phyloP scores from a whole-genome alignment of 2,113 vertebrate genomes.

The Struthidea cinerea region DNA sequence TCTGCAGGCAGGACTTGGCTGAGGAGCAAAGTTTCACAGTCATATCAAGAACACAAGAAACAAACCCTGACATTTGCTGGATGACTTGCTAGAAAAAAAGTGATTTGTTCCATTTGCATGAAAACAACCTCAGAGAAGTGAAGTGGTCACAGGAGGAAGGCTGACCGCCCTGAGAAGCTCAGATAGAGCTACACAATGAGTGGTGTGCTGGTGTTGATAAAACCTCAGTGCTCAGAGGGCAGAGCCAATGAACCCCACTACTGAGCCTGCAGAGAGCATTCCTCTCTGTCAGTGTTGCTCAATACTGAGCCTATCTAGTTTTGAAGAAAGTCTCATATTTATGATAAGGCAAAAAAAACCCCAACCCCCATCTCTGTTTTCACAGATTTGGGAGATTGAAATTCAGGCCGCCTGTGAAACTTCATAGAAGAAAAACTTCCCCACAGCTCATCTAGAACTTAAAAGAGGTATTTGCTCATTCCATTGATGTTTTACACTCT shows the following conservation, averaged over 20 bases:
- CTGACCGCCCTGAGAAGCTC: background rate
- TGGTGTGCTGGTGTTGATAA: background rate
- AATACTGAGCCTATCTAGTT: background rate
- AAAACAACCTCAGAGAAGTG: background rate
- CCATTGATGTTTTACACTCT: conserved; percentile 15
- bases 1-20: background rate
- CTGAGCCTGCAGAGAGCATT: background rate
- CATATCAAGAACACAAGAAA: background rate
- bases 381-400: background rate
- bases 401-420: background rate
- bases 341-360: background rate
- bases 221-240: background rate
- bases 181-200: background rate
- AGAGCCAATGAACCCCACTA: background rate
- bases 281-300: background rate
- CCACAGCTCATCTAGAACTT: conserved; percentile 10
- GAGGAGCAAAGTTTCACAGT: background rate
- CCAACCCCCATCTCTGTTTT: background rate
- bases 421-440: background rate
- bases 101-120: background rate
- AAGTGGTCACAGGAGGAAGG: background rate
- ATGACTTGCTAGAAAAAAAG: background rate
- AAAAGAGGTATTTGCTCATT: conserved; percentile 7
- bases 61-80: background rate
- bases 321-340: background rate